Evolutionary conservation across 2,113 vertebrate genomes (phyloP), one percentile per base, ranked within the genome.

Genomic region (Nycticryphes semicollaris): DNA sequence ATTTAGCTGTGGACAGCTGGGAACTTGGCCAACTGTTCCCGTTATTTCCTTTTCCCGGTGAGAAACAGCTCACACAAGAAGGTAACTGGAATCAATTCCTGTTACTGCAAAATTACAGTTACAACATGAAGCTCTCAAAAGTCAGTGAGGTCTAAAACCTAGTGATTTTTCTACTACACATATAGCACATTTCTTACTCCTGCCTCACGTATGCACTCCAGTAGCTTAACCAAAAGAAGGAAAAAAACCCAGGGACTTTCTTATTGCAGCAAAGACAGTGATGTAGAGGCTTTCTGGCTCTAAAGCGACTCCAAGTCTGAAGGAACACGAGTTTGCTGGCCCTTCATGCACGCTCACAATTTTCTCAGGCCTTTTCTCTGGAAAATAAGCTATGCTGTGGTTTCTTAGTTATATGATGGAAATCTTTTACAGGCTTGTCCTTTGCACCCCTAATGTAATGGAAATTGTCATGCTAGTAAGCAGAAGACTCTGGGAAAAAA

Each of bases 11-110:
- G 75, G 83, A 93, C 86, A 93, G 92, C 80, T 92, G 85, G 73
- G 80, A 95, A 68, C 73, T 72, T 0, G 0, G 92, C 90, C 89
- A 92, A 84, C 45, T 66, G 84, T 88, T 87, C 75, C 95, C 73
- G 76, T 72, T 87, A 41, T 28, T 96, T 96, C 83, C 77, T 84
- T 84, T 87, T 87, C 53, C 68, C 85, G 73, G 53, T 19, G 48
- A 95, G 90, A 95, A 94, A 41, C 69, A 75, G 68, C 83, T 90
- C 88, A 81, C 59, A 87, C 72, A 72, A 77, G 90, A 43, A 85
- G 84, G 79, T 86, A 94, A 95, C 2, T 81, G 64, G 84, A 93
- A 94, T 95, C 51, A 95, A 96, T 88, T 95, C 47, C 64, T 88
- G 50, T 90, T 92, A 89, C 47, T 78, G 92, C 39, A 67, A 88